Conservation (phyloP, 2,888 invertebrate species). For the Oxystoma pomonae region DNA sequence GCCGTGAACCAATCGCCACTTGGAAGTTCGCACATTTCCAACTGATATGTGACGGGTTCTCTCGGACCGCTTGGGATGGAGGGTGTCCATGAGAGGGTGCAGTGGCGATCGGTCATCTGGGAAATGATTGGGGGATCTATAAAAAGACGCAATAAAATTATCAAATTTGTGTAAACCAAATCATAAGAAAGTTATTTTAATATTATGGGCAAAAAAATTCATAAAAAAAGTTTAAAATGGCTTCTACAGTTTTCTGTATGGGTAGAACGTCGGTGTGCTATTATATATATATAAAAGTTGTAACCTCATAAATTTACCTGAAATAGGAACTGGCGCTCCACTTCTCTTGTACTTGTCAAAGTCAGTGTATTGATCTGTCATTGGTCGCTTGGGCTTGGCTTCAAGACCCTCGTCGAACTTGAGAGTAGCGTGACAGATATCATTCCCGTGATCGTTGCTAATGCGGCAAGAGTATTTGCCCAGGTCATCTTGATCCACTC, state of each 20-base stretch:
- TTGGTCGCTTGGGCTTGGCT: constrained; percentile 60
- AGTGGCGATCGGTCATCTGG: constrained; percentile 83
- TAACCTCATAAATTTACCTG: too few relatives aligned
- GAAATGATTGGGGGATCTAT: constrained; percentile 89
- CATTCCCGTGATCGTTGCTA: constrained; percentile 81
- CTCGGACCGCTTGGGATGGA: constrained; percentile 84
- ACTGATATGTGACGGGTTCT: constrained; percentile 88
- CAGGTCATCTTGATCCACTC: constrained; percentile 74
- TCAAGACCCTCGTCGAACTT: constrained; percentile 66
- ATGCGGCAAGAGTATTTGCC: constrained; percentile 82
- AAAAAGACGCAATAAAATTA: too few relatives aligned
- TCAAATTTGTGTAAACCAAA: too few relatives aligned
- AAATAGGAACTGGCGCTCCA: constrained; percentile 81
- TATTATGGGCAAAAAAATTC: too few relatives aligned
- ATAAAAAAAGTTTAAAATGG: too few relatives aligned
- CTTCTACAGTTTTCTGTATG: too few relatives aligned
- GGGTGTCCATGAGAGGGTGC: constrained; percentile 91
- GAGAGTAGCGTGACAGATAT: constrained; percentile 72
- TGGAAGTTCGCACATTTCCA: constrained; percentile 91
- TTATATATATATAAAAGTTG: too few relatives aligned
- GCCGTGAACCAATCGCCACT: constrained; percentile 92
- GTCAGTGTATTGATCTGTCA: constrained; percentile 77
- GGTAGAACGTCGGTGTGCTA: too few relatives aligned
- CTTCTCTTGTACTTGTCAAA: constrained; percentile 79
- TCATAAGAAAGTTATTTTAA: too few relatives aligned